phyloP scores from a whole-genome alignment of 2,113 vertebrate genomes.

The Pteropus alecto region DNA sequence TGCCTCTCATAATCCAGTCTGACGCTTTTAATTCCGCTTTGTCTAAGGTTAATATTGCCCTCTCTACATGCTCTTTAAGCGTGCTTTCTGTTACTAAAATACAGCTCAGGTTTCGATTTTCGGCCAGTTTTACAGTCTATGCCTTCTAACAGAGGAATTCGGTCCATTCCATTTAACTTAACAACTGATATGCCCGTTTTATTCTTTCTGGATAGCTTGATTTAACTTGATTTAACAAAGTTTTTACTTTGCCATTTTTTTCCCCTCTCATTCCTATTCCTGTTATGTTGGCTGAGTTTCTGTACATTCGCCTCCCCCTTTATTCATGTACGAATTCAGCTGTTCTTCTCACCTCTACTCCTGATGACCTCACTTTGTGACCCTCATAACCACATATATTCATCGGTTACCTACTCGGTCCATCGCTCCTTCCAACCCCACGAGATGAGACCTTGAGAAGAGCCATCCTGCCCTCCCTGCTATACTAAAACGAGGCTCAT shows the following conservation, averaged over 20 bases:
- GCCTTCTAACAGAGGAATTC: neutral
- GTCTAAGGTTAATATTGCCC: neutral
- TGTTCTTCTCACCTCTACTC: neutral
- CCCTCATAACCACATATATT: neutral
- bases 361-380: neutral
- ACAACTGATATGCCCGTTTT: neutral
- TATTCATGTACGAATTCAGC: neutral
- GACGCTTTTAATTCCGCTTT: neutral
- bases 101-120: neutral
- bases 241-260: neutral
- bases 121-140: neutral
- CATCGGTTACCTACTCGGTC: neutral
- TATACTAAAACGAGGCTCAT: neutral
- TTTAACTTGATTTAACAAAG: neutral
- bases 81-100: neutral
- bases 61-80: neutral
- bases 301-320: neutral
- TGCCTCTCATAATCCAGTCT: neutral
- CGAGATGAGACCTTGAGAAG: neutral
- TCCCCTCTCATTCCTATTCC: neutral
- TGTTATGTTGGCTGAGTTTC: neutral
- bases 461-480: neutral
- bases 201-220: neutral
- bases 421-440: accelerated
- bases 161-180: neutral